phyloP scores from a whole-genome alignment of 30 jellyfish, hydroid and myxozoan species.

The Aurelia coerulea region DNA sequence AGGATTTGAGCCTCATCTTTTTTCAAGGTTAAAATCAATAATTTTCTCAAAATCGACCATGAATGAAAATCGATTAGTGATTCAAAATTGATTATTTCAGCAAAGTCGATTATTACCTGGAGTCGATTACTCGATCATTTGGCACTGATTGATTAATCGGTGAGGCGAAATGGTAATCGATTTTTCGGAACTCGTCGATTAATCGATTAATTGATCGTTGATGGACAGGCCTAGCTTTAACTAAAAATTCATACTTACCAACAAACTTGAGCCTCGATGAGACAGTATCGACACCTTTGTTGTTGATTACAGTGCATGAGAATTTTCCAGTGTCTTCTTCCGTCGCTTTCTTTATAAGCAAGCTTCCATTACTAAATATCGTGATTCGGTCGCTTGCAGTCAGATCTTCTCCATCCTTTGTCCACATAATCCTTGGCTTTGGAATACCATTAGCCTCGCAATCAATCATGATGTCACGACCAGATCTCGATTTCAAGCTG shows the following conservation, averaged over 20 bases:
- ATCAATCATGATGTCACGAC: constrained; percentile 68
- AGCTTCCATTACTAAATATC: constrained; percentile 65
- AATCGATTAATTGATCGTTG: too few species aligned
- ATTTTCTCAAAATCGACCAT: too few species aligned
- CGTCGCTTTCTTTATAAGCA: constrained; percentile 25
- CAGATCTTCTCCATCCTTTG: constrained; percentile 52
- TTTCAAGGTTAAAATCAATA: too few species aligned
- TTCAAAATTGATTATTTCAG: too few species aligned
- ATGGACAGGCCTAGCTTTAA: too few species aligned
- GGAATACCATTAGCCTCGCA: constrained; percentile 82
- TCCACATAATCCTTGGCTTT: constrained; percentile 78
- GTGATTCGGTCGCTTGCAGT: constrained; percentile 17
- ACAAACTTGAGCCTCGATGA: constrained; percentile 44
- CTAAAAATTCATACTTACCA: constrained; percentile 30
- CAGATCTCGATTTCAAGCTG: constrained; percentile 48
- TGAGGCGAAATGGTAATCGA: too few species aligned
- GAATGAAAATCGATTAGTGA: too few species aligned
- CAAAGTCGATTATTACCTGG: too few species aligned
- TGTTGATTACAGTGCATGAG: constrained; percentile 70
- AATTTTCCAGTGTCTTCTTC: constrained; percentile 67
- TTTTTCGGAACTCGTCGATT: too few species aligned
- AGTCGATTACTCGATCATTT: too few species aligned
- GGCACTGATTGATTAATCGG: too few species aligned
- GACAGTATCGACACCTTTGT: constrained; percentile 68
- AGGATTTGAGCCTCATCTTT: too few species aligned